Percentiles rank a stretch among this genome's conserved stretches.
phyloP scores from a whole-genome alignment of 2,113 vertebrate genomes.

The Steatornis caripensis region DNA sequence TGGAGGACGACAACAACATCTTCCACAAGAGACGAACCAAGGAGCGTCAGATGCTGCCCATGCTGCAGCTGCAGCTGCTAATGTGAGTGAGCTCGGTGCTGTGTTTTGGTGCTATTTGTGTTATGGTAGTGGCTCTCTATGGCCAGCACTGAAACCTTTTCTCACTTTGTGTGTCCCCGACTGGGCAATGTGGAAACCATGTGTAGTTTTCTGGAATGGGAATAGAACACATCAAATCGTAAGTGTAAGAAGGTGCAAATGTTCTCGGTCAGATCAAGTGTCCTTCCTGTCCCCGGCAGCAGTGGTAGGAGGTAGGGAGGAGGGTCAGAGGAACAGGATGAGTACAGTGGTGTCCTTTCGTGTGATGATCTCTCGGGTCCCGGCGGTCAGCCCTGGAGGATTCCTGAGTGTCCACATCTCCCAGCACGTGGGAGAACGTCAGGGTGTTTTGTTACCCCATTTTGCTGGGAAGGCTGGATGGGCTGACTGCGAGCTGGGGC shows the following conservation, averaged over 20 bases:
- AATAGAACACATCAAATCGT: not conserved
- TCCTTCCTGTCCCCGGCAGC: not conserved
- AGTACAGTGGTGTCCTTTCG: not conserved
- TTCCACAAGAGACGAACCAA: conserved; percentile 80
- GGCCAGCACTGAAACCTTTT: not conserved
- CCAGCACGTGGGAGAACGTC: not conserved
- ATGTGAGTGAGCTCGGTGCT: conserved; percentile 75
- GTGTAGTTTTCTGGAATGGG: not conserved
- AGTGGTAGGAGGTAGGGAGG: not conserved
- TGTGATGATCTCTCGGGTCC: not conserved
- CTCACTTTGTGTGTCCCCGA: not conserved
- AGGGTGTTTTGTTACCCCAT: rapidly evolving
- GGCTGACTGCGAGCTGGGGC: not conserved
- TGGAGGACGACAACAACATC: conserved; percentile 91
- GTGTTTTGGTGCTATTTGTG: not conserved
- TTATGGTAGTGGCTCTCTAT: rapidly evolving
- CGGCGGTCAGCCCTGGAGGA: not conserved
- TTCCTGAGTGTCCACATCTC: not conserved
- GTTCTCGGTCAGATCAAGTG: not conserved
- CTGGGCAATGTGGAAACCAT: not conserved
- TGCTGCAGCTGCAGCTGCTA: conserved; percentile 87
- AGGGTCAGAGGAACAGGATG: not conserved
- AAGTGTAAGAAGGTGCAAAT: not conserved
- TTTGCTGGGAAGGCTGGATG: not conserved
- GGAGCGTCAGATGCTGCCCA: conserved; percentile 86